These are phyloP conservation scores for Aphaenogaster rudis DNA, from an alignment of 1,140 invertebrate species.

Conservation along the genomic window DNA sequence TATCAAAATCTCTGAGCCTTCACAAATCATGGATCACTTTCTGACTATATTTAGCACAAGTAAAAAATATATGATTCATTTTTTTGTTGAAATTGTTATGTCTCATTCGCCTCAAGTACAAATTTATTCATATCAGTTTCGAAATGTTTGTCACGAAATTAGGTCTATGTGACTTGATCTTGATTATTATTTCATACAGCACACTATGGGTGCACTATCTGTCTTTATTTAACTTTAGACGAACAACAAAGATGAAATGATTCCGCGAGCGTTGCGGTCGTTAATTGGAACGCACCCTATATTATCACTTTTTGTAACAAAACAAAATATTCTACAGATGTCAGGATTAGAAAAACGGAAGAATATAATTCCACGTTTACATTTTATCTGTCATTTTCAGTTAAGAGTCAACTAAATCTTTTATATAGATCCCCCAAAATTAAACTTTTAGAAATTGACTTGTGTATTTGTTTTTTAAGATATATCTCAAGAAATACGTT, in stretches of 20 bases:
- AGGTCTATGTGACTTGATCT: neutral
- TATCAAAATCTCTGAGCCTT: neutral
- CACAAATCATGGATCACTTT: neutral
- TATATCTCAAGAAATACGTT: conserved; percentile 26
- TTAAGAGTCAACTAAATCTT: neutral
- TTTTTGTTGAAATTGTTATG: conserved; percentile 9
- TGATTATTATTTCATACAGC: conserved; percentile 22
- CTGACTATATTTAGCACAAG: conserved; percentile 20
- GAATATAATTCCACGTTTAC: neutral
- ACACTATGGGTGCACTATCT: neutral
- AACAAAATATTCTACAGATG: neutral
- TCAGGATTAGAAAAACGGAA: conserved; percentile 2
- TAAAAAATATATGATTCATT: neutral
- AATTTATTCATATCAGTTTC: conserved; percentile 19
- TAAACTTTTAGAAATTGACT: conserved; percentile 30
- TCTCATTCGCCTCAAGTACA: conserved; percentile 21
- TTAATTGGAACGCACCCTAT: no score
- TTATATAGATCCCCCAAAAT: conserved; percentile 1
- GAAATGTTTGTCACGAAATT: conserved; percentile 25
- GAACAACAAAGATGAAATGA: no score
- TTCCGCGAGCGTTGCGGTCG: no score
- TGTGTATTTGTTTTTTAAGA: conserved; percentile 16
- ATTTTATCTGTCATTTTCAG: neutral
- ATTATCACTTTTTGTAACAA: neutral
- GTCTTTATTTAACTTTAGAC: no score